A percentile compares a stretch with the other conserved stretches of the same genome.
Evolutionary conservation across 1,140 invertebrate species (phyloP).

Genomic region (Caenorhabditis brenneri): DNA sequence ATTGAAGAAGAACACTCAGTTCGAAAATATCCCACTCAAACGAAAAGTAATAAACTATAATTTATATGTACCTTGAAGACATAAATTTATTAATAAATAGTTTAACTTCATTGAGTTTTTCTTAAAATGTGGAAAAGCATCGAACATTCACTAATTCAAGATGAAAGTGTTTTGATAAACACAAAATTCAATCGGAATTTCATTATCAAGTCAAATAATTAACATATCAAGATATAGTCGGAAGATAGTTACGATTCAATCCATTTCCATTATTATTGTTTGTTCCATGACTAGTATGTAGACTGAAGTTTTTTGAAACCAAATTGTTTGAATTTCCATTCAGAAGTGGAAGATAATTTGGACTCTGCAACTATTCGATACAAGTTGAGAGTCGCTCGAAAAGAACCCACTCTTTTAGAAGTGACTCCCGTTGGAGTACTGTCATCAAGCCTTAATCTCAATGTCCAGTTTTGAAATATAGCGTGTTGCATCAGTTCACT

Average conservation of each 20-base stretch:
- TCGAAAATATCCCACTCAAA: no score
- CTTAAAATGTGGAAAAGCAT: no score
- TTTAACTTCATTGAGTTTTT: no score
- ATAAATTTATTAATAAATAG: no score
- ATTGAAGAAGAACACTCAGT: no score
- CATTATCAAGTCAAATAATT: background rate
- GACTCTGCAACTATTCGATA: no score
- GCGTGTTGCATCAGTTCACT: constrained; percentile 86
- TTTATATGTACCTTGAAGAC: no score
- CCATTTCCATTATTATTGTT: constrained; percentile 43
- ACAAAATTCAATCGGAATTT: no score
- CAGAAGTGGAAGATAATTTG: constrained; percentile 47
- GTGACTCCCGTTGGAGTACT: background rate
- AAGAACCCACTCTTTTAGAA: constrained; percentile 21
- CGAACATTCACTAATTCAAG: no score
- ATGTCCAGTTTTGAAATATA: constrained; percentile 76
- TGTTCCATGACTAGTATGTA: background rate
- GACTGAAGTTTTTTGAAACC: constrained; percentile 26
- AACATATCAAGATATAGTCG: constrained; percentile 37
- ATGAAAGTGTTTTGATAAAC: no score
- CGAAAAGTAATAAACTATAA: no score
- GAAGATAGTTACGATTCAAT: constrained; percentile 32
- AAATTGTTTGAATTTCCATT: constrained; percentile 45
- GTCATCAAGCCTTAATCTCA: constrained; percentile 19
- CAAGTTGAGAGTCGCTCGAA: no score